Base-by-base conservation (phyloP, 2,113 vertebrate genomes). In the Gnathonemus echidnorhynchus region DNA sequence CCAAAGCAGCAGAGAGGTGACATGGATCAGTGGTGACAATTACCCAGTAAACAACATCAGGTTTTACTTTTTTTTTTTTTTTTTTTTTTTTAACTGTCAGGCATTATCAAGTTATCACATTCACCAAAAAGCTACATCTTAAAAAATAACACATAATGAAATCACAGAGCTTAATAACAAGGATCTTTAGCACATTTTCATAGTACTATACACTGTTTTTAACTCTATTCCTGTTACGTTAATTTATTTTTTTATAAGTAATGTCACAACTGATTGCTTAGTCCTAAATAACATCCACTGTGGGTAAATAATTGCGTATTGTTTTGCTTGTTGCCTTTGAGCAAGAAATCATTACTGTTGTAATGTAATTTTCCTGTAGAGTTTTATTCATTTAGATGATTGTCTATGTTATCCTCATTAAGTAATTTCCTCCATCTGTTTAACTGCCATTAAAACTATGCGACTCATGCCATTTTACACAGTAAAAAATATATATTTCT, bases 281-380 rank as follows among this genome's bases (percentile, higher is more conserved):
- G 92, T 94, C 90, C 93, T 94, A 94, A 95, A 94, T 94, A 94
- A 93, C 91, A 92, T 93, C 92, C 93, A 92, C 90, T 92, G 70
- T 86, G 89, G 92, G 90, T 92, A 93, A 91, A 93, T 94, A 94
- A 94, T 93, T 92, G 90, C 93, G 88, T 50, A 86, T 91, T 90
- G 87, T 49, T 49, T 89, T 91, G 92, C 89, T 91, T 56, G 92
- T 83, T 90, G 89, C 90, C 89, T 90, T 89, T 91, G 88, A 93
- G 93, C 91, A 93, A 93, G 50, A 93, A 93, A 88, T 91, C 49
- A 89, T 92, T 93, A 91, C 93, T 92, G 89, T 91, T 92, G 39
- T 42, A 92, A 91, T 92, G 90, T 92, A 92, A 77, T 90, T 93
- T 89, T 92, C 74, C 89, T 87, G 90, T 89, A 62, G 87, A 91